Evolutionary conservation across 2,797 vertebrate genomes (phyloP).

Genomic region (Hafferia zeledoni): DNA sequence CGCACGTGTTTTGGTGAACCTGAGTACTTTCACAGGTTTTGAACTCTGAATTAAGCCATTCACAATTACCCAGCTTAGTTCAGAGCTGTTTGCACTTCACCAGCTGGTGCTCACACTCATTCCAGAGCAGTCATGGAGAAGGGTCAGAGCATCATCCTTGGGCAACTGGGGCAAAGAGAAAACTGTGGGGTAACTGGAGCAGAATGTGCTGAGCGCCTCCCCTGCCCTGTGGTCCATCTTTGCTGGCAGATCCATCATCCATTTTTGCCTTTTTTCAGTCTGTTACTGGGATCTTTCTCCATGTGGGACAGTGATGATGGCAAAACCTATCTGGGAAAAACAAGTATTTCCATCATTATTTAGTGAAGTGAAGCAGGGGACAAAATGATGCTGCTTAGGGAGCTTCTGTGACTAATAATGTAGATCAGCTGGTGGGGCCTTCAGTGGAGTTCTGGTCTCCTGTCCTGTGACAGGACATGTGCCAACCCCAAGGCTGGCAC

Average conservation of each 20-base stretch:
- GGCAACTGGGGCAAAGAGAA: background rate
- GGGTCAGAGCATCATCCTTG: background rate
- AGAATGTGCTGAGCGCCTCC: background rate
- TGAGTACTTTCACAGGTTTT: background rate
- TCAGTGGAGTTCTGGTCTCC: background rate
- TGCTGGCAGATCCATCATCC: background rate
- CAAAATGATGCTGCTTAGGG: background rate
- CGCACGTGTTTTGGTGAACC: background rate
- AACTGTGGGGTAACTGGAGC: background rate
- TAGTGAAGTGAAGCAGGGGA: conserved; percentile 18
- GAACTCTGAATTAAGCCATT: background rate
- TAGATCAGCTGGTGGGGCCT: background rate
- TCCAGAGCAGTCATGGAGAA: background rate
- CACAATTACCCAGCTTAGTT: background rate
- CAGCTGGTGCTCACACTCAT: background rate
- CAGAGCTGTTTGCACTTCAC: background rate
- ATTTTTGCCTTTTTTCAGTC: background rate
- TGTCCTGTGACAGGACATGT: background rate
- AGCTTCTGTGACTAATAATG: conserved; percentile 17
- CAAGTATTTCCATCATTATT: conserved; percentile 5
- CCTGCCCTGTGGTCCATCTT: background rate
- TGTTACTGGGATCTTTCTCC: background rate
- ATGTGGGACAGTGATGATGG: background rate
- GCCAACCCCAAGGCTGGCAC: background rate
- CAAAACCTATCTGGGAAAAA: conserved; percentile 46